A percentile compares a stretch with the other conserved stretches of the same genome.
phyloP scores from a whole-genome alignment of 2,888 invertebrate species.

The Lacanobia oleracea region DNA sequence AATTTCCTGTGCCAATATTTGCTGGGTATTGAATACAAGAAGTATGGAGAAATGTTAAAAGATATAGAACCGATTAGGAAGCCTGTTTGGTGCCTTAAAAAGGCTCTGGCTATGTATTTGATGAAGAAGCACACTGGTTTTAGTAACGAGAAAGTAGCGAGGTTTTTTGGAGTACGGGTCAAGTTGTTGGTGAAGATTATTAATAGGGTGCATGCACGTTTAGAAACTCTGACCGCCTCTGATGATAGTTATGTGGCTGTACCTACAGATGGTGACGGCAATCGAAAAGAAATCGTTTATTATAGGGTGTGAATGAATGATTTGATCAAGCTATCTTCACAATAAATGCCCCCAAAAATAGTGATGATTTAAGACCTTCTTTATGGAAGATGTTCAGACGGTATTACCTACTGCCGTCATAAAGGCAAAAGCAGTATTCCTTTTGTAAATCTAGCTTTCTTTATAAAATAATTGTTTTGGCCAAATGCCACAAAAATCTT shows the following conservation, averaged over 20 bases:
- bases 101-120: slow-evolving; percentile 27
- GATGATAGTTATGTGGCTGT: neutral
- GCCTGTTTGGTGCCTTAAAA: neutral
- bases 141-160: neutral
- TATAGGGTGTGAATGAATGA: neutral
- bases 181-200: neutral
- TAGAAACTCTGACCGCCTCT: neutral
- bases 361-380: too few relatives aligned
- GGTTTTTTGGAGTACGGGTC: slow-evolving; percentile 1
- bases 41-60: slow-evolving; percentile 11
- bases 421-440: too few relatives aligned
- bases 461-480: too few relatives aligned
- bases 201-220: neutral
- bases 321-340: too few relatives aligned
- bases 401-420: too few relatives aligned
- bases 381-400: too few relatives aligned
- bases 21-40: slow-evolving; percentile 13
- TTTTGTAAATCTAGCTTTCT: too few relatives aligned
- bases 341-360: too few relatives aligned
- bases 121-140: slow-evolving; percentile 32
- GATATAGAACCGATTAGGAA: neutral
- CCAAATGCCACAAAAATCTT: too few relatives aligned
- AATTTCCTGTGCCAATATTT: slow-evolving; percentile 20
- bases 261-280: neutral
- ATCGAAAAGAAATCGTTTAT: slow-evolving; percentile 13